phyloP scores from a whole-genome alignment of 2,113 vertebrate species.

The Anolis sagrei region DNA sequence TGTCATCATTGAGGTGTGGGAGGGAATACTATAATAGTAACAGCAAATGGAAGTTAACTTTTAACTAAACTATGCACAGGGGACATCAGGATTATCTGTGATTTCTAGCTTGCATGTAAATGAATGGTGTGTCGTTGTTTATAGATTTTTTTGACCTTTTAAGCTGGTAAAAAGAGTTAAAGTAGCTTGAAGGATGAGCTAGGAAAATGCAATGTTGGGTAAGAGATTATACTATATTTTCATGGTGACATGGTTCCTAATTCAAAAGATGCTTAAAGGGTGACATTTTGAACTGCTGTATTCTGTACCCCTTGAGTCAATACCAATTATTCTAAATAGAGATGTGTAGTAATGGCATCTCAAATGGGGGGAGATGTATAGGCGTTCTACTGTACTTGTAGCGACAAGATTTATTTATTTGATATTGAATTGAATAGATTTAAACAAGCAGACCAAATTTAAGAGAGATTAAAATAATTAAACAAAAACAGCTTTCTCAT shows the following conservation, averaged over 20 bases:
- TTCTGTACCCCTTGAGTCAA: background rate
- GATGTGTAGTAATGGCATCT: background rate
- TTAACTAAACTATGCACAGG: background rate
- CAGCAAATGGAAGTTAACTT: background rate
- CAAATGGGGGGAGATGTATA: background rate
- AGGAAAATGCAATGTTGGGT: constrained; percentile 1
- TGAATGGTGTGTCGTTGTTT: constrained; percentile 20
- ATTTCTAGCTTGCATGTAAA: constrained; percentile 21
- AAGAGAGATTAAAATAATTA: too few relatives aligned
- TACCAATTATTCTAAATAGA: background rate
- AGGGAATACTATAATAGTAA: background rate
- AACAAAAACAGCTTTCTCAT: background rate
- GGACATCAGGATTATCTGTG: constrained; percentile 18
- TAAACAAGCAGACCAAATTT: background rate
- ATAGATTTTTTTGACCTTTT: constrained; percentile 30
- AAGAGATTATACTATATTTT: background rate
- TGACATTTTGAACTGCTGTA: constrained; percentile 9
- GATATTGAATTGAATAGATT: background rate
- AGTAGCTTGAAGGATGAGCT: constrained; percentile 35
- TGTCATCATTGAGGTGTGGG: too few relatives aligned
- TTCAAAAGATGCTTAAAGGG: background rate
- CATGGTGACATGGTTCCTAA: constrained; percentile 19
- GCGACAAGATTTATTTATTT: background rate
- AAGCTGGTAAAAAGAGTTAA: constrained; percentile 17
- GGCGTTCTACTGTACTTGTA: background rate